Evolutionary conservation across 1,140 invertebrate genomes (phyloP).

Genomic region (Drosophila parvula): DNA sequence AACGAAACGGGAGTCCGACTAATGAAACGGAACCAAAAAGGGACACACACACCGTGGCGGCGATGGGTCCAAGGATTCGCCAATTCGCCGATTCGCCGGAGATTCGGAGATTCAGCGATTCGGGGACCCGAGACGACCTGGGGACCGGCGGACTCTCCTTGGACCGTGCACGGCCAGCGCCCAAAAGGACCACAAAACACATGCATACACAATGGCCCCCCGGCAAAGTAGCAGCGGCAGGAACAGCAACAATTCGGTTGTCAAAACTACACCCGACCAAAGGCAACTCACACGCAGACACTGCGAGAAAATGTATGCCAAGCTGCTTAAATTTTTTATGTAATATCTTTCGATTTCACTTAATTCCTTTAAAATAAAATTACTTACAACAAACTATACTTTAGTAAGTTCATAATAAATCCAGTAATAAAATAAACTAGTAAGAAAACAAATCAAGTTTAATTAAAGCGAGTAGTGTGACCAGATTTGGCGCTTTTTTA

Average conservation of each 20-base stretch:
- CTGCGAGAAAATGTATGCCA: background rate
- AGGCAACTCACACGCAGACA: constrained; percentile 42
- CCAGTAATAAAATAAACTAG: too few relatives aligned
- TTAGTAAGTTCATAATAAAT: too few relatives aligned
- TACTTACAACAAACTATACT: too few relatives aligned
- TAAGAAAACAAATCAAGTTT: background rate
- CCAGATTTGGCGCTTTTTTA: too few relatives aligned
- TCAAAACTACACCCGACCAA: constrained; percentile 75
- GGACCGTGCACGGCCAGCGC: constrained; percentile 49
- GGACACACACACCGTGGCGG: constrained; percentile 2
- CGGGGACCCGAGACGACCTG: background rate
- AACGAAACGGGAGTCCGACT: constrained; percentile 70
- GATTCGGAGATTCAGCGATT: background rate
- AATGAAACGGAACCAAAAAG: constrained; percentile 75
- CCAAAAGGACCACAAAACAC: constrained; percentile 71
- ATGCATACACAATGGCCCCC: constrained; percentile 55
- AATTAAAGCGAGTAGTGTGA: background rate
- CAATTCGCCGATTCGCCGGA: background rate
- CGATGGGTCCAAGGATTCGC: background rate
- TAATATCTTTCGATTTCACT: too few relatives aligned
- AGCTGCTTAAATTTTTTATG: too few relatives aligned
- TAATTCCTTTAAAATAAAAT: too few relatives aligned
- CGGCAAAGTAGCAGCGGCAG: constrained; percentile 3
- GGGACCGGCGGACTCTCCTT: constrained; percentile 26
- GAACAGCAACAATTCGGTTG: constrained; percentile 65